A percentile compares a stretch with the other conserved stretches of the same genome.
These are phyloP conservation scores for Acipenser oxyrinchus DNA, from an alignment of 2,797 vertebrate species.

Conservation along the genomic window DNA sequence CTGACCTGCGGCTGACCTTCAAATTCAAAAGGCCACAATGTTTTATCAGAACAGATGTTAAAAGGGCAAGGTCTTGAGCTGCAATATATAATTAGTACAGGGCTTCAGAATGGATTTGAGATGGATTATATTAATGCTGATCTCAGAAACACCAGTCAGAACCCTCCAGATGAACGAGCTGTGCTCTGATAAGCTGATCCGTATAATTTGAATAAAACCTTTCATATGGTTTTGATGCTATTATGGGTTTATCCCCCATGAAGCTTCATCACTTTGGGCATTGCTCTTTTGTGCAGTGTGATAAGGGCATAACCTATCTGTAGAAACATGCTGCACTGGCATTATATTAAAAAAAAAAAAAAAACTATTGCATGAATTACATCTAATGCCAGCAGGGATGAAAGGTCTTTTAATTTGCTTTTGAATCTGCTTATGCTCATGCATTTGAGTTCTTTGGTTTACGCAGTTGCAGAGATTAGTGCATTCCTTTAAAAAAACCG, in stretches of 20 bases:
- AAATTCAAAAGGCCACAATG: constrained; percentile 36
- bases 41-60: constrained; percentile 44
- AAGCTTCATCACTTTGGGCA: constrained; percentile 33
- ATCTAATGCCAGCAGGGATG: background rate
- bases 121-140: constrained; percentile 54
- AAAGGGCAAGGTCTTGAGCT: constrained; percentile 39
- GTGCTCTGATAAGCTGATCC: constrained; percentile 45
- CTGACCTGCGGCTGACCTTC: constrained; percentile 41
- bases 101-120: constrained; percentile 43
- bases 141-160: constrained; percentile 37
- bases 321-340: constrained; percentile 5
- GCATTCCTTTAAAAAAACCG: no score
- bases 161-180: constrained; percentile 45
- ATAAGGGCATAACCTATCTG: constrained; percentile 13
- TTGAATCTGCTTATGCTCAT: constrained; percentile 11
- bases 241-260: constrained; percentile 41
- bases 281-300: constrained; percentile 11
- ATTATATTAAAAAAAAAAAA: constrained; percentile 2
- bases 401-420: constrained; percentile 13
- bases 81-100: constrained; percentile 42
- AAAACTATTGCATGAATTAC: constrained; percentile 3
- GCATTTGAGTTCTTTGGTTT: no score
- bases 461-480: no score
- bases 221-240: constrained; percentile 38
- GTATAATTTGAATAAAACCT: constrained; percentile 45